Evolutionary conservation across 2,113 vertebrate species (phyloP), one percentile per base, ranked within the genome.

Genomic region (Pelvicachromis taeniatus): DNA sequence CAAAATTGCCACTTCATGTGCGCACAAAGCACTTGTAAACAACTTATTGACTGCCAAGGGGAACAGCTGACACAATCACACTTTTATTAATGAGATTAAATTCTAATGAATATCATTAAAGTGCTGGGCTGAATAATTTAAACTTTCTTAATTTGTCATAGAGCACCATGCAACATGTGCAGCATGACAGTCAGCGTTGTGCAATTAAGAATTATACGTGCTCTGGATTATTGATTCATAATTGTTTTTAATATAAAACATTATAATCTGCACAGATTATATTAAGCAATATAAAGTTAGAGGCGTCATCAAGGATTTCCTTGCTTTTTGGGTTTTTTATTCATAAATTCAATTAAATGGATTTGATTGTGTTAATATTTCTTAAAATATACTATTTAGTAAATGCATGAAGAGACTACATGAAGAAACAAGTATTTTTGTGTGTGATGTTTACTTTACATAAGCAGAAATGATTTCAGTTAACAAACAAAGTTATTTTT

Each of bases 401-500:
- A 40, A 55, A 5, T 55, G 23, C 3, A 23, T 23, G 10, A 21
- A 54, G n/a, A 11, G 16, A 55, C n/a, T 55, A 55, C 3, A 23
- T 23, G 10, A 21, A 54, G n/a, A 11, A 54, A 55, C n/a, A 23
- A 23, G 21, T 52, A n/a, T n/a, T 23, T 55, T 13, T 23, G 8
- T 12, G 2, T 13, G n/a, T 55, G 10, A 12, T 55, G 12, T 13
- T 55, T 6, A 23, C 54, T 54, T 54, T 23, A 23, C 54, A 13
- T 26, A 0, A 55, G 21, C 0, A 13, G 2, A 26, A 26, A 26
- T 55, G 23, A 1, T 13, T 4, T 23, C 6, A 2, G 54, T 55
- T 0, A 55, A 7, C 21, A 55, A 53, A 53, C 19, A 21, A 45
- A 23, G 11, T 55, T 0, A 13, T 13, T 26, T 56, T 13, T 26